Percentiles rank a stretch among this genome's conserved stretches.
Evolutionary conservation across 2,797 vertebrate genomes (phyloP).

Genomic region (Siniperca undulata): DNA sequence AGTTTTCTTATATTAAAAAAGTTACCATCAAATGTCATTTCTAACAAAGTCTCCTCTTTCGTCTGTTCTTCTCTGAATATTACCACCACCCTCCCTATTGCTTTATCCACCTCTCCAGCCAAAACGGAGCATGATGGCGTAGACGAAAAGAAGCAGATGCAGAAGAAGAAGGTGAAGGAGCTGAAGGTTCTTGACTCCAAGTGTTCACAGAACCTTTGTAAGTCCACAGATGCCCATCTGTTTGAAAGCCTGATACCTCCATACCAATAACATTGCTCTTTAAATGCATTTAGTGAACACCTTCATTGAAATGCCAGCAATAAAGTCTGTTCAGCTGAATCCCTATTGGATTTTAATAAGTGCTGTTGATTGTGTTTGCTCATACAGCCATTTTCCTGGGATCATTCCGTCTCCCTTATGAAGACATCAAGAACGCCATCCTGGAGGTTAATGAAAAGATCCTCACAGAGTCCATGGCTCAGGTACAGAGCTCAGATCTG

Average conservation of each 20-base stretch:
- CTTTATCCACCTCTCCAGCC: constrained; percentile 68
- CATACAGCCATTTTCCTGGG: constrained; percentile 90
- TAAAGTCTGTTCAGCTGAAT: neutral
- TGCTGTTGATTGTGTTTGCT: constrained; percentile 26
- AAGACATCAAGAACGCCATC: constrained; percentile 89
- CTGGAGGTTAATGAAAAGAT: constrained; percentile 89
- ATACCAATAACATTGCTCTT: neutral
- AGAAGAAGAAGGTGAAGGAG: constrained; percentile 93
- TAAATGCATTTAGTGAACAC: neutral
- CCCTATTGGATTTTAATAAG: neutral
- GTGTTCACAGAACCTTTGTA: constrained; percentile 91
- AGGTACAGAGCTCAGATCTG: constrained; percentile 77
- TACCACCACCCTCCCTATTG: neutral
- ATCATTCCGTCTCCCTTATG: constrained; percentile 90
- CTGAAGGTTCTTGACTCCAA: constrained; percentile 89
- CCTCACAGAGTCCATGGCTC: constrained; percentile 89
- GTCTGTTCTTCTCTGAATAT: constrained; percentile 16
- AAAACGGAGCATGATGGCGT: constrained; percentile 88
- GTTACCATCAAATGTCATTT: neutral
- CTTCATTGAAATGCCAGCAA: neutral
- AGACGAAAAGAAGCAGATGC: constrained; percentile 86
- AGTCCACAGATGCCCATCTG: constrained; percentile 66
- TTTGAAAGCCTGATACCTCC: neutral
- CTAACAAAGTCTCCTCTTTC: neutral
- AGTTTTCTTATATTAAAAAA: neutral